Evolutionary conservation across 1,140 invertebrate species (phyloP).

Genomic region (Micrasema longulum): DNA sequence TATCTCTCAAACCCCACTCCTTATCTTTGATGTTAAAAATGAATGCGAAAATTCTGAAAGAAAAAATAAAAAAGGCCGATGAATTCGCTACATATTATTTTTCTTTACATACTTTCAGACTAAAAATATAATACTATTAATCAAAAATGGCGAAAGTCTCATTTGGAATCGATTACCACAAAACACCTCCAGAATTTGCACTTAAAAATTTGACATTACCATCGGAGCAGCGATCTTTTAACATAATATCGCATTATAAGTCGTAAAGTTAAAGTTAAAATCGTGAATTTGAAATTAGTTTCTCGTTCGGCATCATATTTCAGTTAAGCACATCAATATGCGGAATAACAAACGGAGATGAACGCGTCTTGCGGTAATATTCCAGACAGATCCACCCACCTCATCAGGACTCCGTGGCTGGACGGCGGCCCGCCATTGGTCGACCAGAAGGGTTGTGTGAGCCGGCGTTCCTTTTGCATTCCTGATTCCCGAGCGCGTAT

Average conservation of each 20-base stretch:
- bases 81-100: no score
- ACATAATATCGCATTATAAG: constrained; percentile 26
- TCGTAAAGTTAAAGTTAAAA: constrained; percentile 17
- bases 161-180: no score
- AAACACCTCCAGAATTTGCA: no score
- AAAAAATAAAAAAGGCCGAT: no score
- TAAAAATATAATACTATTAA: no score
- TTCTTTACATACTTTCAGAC: no score
- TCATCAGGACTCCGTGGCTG: constrained; percentile 8
- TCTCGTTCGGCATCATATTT: constrained; percentile 31
- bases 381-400: constrained; percentile 30
- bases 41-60: no score
- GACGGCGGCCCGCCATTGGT: not conserved
- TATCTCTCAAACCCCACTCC: no score
- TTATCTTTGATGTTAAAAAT: no score
- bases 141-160: no score
- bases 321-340: constrained; percentile 34
- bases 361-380: constrained; percentile 26
- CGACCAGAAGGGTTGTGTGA: constrained; percentile 20
- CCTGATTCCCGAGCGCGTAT: no score
- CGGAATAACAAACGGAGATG: constrained; percentile 11
- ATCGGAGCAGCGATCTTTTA: constrained; percentile 3
- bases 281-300: constrained; percentile 34
- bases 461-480: no score
- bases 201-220: constrained; percentile 15